A percentile compares a stretch with the other conserved stretches of the same genome.
phyloP scores from a whole-genome alignment of 2,888 invertebrate species.

The Carcina quercana region DNA sequence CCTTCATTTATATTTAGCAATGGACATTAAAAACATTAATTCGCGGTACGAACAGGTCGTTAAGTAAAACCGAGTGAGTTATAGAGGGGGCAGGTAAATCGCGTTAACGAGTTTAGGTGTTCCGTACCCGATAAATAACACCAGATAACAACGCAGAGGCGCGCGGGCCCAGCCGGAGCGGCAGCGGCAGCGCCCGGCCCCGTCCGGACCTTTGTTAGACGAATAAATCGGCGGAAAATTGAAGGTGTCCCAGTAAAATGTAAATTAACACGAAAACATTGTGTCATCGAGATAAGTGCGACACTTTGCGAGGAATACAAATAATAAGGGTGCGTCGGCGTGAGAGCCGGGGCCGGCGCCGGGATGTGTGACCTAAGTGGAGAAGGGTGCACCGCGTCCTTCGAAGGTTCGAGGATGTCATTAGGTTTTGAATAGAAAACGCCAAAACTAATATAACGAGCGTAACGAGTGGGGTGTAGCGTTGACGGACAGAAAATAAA shows the following conservation, averaged over 20 bases:
- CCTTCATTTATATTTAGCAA: slow-evolving; percentile 4
- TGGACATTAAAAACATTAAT: slow-evolving; percentile 7
- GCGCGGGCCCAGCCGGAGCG: slow-evolving; percentile 2
- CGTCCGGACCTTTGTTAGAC: slow-evolving; percentile 6
- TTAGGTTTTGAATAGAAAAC: too few species aligned
- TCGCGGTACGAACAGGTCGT: slow-evolving; percentile 5
- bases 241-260: neutral
- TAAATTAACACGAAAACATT: slow-evolving; percentile 5
- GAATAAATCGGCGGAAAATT: slow-evolving; percentile 7
- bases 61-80: slow-evolving; percentile 4
- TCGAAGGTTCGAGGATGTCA: too few species aligned
- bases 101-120: slow-evolving; percentile 9
- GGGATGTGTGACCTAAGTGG: too few species aligned
- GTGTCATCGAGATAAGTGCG: too few species aligned
- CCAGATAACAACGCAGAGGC: slow-evolving; percentile 2
- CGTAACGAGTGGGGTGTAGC: too few species aligned
- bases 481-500: too few species aligned
- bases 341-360: too few species aligned
- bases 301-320: too few species aligned
- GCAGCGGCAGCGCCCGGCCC: neutral
- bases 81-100: slow-evolving; percentile 9
- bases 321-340: too few species aligned
- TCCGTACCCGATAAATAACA: slow-evolving; percentile 10
- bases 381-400: too few species aligned
- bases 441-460: too few species aligned